Evolutionary conservation across 2,888 invertebrate species (phyloP), one percentile per base, ranked within the genome.

Genomic region (Gastrophysa polygoni): DNA sequence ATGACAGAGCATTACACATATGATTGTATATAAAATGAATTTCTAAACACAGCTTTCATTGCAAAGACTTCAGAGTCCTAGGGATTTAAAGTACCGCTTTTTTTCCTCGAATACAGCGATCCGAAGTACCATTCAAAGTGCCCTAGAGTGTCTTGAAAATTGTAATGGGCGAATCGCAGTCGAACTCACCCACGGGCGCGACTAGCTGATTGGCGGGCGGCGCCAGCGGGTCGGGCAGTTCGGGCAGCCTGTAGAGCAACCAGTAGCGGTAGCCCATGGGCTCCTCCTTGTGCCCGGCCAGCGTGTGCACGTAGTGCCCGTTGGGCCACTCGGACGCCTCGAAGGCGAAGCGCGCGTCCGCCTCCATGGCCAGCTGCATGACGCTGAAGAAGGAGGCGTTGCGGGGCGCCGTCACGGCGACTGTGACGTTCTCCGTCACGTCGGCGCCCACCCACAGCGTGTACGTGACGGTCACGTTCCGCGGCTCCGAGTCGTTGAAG

Each of bases 371-470:
- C 82, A 90, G 87, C 77, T 91, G 89, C 93, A 94, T 93, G 10
- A 76, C 73, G 52, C 73, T 76, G 66, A 86, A 88, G 74, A 88
- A 88, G 1, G 87, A 86, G 7, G 85, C 85, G 75, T 88, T 91
- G 80, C 87, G 89, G 4, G 92, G 90, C 16, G 92, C 91, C 0
- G 88, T 86, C 74, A 95, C 84, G 48, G 88, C 88, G 60, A 93
- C 83, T 11, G 92, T 92, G 78, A 90, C 89, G 77, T 91, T 91
- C 76, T 93, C 91, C 47, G 91, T 91, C 57, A 92, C 89, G 78
- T 93, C 92, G 66, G 91, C 91, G 65, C 93, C 94, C 28, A 95
- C 91, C 95, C 95, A 95, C 28, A 95, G 85, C 0, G 93, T 92
- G 82, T 95, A 95, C 0, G 90, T 90, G 74, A 92, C 89, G 18